Percentiles rank a stretch among this genome's conserved stretches.
phyloP scores from a whole-genome alignment of 2,113 vertebrate species.

The Lophotis ruficrista region DNA sequence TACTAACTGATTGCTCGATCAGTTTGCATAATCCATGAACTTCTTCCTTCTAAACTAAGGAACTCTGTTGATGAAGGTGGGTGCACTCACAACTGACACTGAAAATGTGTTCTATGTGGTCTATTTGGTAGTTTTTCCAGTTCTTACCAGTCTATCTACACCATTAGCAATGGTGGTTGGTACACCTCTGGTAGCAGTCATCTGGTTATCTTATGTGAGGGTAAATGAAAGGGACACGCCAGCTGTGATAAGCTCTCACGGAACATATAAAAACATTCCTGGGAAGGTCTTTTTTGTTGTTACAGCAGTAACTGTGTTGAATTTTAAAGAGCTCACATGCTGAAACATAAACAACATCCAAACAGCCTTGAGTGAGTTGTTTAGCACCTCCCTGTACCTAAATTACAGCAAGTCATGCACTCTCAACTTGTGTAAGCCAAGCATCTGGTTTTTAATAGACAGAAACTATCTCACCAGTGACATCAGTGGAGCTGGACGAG shows the following conservation, averaged over 20 bases:
- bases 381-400: not conserved
- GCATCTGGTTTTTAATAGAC: not conserved
- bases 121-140: not conserved
- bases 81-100: fast-evolving
- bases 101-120: fast-evolving
- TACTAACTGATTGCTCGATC: not conserved
- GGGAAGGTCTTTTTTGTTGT: not conserved
- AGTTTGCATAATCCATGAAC: not conserved
- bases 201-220: not conserved
- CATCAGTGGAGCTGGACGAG: not conserved
- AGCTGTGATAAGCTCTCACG: not conserved
- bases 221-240: not conserved
- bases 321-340: not conserved
- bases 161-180: not conserved
- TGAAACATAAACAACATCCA: not conserved
- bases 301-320: not conserved
- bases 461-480: not conserved
- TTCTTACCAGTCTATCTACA: not conserved
- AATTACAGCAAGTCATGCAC: not conserved
- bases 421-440: not conserved
- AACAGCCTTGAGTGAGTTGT: not conserved
- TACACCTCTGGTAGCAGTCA: not conserved
- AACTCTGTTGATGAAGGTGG: not conserved
- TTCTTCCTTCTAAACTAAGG: not conserved
- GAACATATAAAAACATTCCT: not conserved